Evolutionary conservation across 2,888 invertebrate species (phyloP).

Genomic region (Drosophila barbarae): DNA sequence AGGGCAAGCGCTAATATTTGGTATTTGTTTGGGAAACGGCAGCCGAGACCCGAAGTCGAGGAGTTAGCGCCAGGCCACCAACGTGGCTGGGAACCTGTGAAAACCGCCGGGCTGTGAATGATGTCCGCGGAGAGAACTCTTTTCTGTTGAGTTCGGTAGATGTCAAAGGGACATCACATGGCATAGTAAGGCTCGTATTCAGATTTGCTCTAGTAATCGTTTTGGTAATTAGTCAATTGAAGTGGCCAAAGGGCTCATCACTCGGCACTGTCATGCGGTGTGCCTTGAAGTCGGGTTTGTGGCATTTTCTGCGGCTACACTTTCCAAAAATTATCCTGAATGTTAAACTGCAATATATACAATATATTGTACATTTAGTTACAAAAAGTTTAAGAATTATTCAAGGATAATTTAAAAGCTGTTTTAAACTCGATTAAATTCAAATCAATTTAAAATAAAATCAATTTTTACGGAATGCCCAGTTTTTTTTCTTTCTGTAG

Average conservation of each 20-base stretch:
- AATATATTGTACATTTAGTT: background rate
- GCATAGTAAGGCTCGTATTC: background rate
- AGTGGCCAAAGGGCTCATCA: slow-evolving; percentile 63
- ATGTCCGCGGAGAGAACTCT: slow-evolving; percentile 22
- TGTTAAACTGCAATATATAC: background rate
- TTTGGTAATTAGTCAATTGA: slow-evolving; percentile 65
- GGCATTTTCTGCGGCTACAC: slow-evolving; percentile 2
- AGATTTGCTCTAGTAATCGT: slow-evolving; percentile 28
- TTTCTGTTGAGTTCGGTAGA: background rate
- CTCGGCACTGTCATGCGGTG: slow-evolving; percentile 51
- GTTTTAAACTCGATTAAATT: too few species aligned
- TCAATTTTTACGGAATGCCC: too few species aligned
- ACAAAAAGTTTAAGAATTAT: background rate
- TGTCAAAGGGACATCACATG: slow-evolving; percentile 18
- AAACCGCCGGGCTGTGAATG: slow-evolving; percentile 30
- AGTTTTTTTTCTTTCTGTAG: background rate
- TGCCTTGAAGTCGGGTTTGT: slow-evolving; percentile 46
- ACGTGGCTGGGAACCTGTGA: slow-evolving; percentile 44
- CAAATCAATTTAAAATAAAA: too few species aligned
- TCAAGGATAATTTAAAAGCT: background rate
- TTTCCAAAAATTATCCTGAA: background rate
- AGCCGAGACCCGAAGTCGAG: slow-evolving; percentile 38
- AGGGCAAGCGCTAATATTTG: slow-evolving; percentile 69
- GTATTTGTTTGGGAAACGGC: slow-evolving; percentile 67
- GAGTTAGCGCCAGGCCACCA: slow-evolving; percentile 54